Conservation (phyloP, 2,113 vertebrate species). For the Lamprologus tigripictilis region DNA sequence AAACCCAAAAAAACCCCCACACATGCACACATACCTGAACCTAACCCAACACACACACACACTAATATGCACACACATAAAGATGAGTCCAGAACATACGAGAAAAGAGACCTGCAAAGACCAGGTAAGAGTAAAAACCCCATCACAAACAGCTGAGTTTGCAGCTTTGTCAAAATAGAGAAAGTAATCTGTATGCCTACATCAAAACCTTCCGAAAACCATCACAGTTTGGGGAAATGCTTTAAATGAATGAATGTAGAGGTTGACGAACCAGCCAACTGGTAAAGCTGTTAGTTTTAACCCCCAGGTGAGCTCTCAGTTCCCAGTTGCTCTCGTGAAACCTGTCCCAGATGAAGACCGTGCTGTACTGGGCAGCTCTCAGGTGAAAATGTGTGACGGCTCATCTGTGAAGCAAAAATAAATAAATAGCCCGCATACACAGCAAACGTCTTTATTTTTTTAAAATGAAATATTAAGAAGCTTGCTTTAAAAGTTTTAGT, state of each 20-base stretch:
- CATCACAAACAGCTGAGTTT: slow-evolving; percentile 37
- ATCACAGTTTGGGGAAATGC: neutral
- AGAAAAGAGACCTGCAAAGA: neutral
- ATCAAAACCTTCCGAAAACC: neutral
- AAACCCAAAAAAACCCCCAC: neutral
- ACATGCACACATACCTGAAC: neutral
- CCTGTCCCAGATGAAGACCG: neutral
- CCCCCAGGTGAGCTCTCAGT: neutral
- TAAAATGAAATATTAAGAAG: neutral
- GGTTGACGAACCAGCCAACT: neutral
- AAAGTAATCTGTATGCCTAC: neutral
- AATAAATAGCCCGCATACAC: neutral
- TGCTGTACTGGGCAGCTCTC: neutral
- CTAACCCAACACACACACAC: neutral
- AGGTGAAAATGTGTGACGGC: neutral
- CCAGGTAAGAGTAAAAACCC: neutral
- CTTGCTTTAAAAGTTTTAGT: neutral
- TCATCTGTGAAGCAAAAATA: neutral
- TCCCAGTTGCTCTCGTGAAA: neutral
- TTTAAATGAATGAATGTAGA: neutral
- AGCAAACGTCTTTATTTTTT: neutral
- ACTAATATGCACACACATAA: neutral
- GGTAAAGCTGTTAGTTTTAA: neutral
- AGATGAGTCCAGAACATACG: neutral
- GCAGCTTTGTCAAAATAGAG: neutral